Conservation (phyloP, 30 jellyfish, hydroid and myxozoan genomes). For the Hydractinia symbiolongicarpus region DNA sequence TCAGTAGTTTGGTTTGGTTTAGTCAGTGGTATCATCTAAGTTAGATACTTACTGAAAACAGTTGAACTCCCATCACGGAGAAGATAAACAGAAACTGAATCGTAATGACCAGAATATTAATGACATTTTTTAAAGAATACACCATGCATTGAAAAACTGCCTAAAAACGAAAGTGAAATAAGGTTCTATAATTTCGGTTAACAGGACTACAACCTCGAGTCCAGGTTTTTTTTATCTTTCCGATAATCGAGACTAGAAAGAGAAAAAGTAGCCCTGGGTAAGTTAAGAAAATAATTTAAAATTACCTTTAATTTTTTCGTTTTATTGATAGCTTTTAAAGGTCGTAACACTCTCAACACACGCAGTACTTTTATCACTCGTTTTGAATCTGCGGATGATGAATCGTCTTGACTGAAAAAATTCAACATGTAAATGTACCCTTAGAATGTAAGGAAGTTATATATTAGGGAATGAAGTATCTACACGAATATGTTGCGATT, state of each 20-base stretch:
- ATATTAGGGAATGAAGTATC: too few relatives aligned
- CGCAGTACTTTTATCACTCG: conserved; percentile 69
- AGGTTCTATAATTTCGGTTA: neutral
- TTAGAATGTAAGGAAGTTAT: too few relatives aligned
- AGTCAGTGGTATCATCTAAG: too few relatives aligned
- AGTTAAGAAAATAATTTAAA: neutral
- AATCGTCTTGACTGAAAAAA: conserved; percentile 5
- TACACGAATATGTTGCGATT: too few relatives aligned
- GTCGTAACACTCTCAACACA: conserved; percentile 88
- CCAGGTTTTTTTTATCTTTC: neutral
- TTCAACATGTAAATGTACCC: too few relatives aligned
- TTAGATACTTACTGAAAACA: conserved; percentile 60
- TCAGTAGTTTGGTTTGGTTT: too few relatives aligned
- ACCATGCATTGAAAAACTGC: conserved; percentile 97
- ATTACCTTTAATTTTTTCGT: conserved; percentile 82
- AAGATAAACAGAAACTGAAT: conserved; percentile 71
- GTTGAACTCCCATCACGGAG: conserved; percentile 91
- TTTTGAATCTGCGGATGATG: conserved; percentile 43
- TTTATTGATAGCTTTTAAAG: conserved; percentile 83
- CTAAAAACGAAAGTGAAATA: conserved; percentile 22
- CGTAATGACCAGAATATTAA: conserved; percentile 81
- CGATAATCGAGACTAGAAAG: neutral
- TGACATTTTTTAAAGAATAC: conserved; percentile 83
- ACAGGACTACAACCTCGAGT: neutral
- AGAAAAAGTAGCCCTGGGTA: too few relatives aligned